These are phyloP conservation scores for Machimus rusticus DNA, from an alignment of 2,888 invertebrate genomes.

Conservation along the genomic window DNA sequence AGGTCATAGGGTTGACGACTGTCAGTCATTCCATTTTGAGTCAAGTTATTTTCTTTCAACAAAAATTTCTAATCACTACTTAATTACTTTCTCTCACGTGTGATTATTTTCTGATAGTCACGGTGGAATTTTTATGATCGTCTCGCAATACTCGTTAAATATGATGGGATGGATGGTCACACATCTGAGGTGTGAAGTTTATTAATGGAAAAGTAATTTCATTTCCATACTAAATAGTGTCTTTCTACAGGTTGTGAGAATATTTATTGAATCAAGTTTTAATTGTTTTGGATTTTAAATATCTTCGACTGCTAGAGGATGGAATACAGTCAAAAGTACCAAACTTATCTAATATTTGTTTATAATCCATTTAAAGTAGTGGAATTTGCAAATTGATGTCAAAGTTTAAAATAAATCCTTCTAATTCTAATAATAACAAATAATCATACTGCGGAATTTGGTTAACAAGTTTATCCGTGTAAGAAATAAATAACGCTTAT, in stretches of 20 bases:
- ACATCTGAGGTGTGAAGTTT: not conserved
- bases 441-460: too few species aligned
- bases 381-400: too few species aligned
- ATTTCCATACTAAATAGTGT: not conserved
- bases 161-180: not conserved
- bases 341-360: not conserved
- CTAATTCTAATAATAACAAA: too few species aligned
- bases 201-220: not conserved
- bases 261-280: not conserved
- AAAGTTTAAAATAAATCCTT: too few species aligned
- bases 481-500: too few species aligned
- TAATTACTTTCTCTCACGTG: not conserved
- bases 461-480: too few species aligned
- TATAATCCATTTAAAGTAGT: too few species aligned
- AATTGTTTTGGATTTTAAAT: not conserved
- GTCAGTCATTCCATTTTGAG: not conserved
- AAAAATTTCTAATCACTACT: not conserved
- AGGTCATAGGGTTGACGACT: not conserved
- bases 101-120: not conserved
- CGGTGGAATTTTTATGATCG: not conserved
- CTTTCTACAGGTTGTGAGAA: not conserved
- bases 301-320: not conserved
- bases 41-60: not conserved
- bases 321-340: not conserved
- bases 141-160: not conserved